Evolutionary conservation across 2,888 invertebrate species (phyloP).

Genomic region (Megastigmus dorsalis): DNA sequence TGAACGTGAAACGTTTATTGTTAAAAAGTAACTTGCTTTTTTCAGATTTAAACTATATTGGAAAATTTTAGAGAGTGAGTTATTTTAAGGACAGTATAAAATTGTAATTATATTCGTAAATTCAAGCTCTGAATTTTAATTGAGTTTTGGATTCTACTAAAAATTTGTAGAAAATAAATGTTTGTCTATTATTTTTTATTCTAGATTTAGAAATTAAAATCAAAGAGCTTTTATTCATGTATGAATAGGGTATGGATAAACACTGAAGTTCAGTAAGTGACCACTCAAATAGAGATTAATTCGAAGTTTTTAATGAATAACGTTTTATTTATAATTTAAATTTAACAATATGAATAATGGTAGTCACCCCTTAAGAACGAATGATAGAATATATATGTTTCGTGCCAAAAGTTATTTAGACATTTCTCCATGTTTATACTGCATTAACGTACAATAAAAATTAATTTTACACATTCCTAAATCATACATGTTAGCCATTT

Average conservation of each 20-base stretch:
- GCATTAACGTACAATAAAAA: too few species aligned
- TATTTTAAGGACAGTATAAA: too few species aligned
- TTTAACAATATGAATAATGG: background rate
- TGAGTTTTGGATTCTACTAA: too few species aligned
- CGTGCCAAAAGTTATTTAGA: slow-evolving; percentile 28
- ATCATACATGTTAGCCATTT: background rate
- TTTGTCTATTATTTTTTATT: background rate
- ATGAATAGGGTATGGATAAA: slow-evolving; percentile 17
- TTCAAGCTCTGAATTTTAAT: background rate
- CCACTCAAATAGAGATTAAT: background rate
- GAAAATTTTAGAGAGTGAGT: too few species aligned
- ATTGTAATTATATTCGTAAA: too few species aligned
- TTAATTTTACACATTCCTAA: too few species aligned
- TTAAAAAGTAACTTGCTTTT: too few species aligned
- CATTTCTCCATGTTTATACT: too few species aligned
- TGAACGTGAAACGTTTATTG: too few species aligned
- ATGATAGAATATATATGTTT: background rate
- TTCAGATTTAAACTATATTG: too few species aligned
- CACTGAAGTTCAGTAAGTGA: background rate
- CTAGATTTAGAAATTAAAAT: background rate
- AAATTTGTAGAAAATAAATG: background rate
- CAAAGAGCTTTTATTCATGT: slow-evolving; percentile 6
- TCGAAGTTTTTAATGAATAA: background rate
- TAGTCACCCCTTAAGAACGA: background rate
- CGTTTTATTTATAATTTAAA: background rate